Evolutionary conservation across 2,797 vertebrate species (phyloP).

Genomic region (Oceanodroma leucorhoa): DNA sequence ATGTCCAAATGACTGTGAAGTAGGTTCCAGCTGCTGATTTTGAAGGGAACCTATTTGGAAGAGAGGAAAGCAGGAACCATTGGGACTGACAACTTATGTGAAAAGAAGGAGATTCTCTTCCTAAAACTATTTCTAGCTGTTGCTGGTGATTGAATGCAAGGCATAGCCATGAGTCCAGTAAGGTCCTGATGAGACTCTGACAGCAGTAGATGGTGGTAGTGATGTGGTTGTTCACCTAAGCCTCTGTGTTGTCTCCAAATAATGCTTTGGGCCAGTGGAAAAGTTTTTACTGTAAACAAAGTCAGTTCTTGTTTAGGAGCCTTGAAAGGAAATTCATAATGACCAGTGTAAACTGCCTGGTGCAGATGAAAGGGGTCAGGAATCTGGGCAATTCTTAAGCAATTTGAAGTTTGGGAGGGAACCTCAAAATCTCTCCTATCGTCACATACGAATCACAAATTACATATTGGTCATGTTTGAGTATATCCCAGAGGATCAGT

Average conservation of each 20-base stretch:
- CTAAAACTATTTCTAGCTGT: not conserved
- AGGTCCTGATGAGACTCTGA: not conserved
- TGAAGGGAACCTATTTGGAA: not conserved
- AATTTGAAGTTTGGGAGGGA: not conserved
- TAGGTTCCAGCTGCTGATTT: not conserved
- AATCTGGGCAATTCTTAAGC: not conserved
- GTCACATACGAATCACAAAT: not conserved
- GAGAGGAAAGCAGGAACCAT: not conserved
- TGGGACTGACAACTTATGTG: not conserved
- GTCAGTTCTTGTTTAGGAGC: not conserved
- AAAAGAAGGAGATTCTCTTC: not conserved
- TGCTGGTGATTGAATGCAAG: not conserved
- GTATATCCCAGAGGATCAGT: slow-evolving; percentile 3
- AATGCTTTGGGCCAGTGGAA: not conserved
- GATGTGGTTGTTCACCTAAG: not conserved
- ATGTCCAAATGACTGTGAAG: not conserved
- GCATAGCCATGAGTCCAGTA: not conserved
- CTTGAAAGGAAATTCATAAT: slow-evolving; percentile 8
- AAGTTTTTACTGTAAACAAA: not conserved
- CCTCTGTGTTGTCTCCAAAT: not conserved
- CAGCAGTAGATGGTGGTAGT: not conserved
- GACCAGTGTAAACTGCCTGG: not conserved
- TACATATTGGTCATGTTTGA: not conserved
- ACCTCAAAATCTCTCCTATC: not conserved
- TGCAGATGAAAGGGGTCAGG: not conserved